Percentiles rank a stretch among this genome's conserved stretches.
These are phyloP conservation scores for Gymnosoma rotundatum DNA, from an alignment of 2,888 invertebrate genomes.

Conservation along the genomic window DNA sequence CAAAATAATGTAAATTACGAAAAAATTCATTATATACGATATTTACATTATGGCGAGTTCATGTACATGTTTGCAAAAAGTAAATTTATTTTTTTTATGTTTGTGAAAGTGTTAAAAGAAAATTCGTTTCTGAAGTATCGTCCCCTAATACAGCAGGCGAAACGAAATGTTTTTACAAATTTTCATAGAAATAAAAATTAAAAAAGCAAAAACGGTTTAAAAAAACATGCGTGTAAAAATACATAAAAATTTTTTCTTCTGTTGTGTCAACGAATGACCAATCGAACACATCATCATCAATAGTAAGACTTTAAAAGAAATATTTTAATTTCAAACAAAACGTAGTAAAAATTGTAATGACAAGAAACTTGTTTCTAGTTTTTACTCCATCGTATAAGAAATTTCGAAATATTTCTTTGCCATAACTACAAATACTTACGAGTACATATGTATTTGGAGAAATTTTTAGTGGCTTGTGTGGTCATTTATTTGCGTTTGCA, in stretches of 20 bases:
- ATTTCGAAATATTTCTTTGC: slow-evolving; percentile 32
- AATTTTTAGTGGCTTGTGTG: slow-evolving; percentile 24
- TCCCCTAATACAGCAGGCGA: slow-evolving; percentile 34
- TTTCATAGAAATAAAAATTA: slow-evolving; percentile 22
- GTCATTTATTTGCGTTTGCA: neutral
- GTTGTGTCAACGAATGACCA: slow-evolving; percentile 41
- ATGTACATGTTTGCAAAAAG: neutral
- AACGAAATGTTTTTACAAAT: slow-evolving; percentile 42
- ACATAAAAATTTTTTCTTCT: slow-evolving; percentile 34
- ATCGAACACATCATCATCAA: slow-evolving; percentile 35
- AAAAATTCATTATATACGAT: no score
- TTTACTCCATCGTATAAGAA: slow-evolving; percentile 16
- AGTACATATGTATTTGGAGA: no score
- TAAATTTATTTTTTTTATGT: slow-evolving; percentile 23
- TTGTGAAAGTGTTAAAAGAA: slow-evolving; percentile 68
- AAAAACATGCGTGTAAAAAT: slow-evolving; percentile 45
- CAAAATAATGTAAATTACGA: no score
- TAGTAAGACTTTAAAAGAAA: slow-evolving; percentile 35
- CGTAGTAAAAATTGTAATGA: slow-evolving; percentile 39
- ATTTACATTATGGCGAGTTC: neutral
- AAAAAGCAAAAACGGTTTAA: slow-evolving; percentile 7
- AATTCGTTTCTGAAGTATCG: slow-evolving; percentile 21
- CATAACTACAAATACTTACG: slow-evolving; percentile 6
- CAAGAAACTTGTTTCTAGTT: slow-evolving; percentile 29
- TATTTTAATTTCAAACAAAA: slow-evolving; percentile 15